Percentiles rank a stretch among this genome's conserved stretches.
phyloP scores from a whole-genome alignment of 2,797 vertebrate species.

The Lacerta bilineata region DNA sequence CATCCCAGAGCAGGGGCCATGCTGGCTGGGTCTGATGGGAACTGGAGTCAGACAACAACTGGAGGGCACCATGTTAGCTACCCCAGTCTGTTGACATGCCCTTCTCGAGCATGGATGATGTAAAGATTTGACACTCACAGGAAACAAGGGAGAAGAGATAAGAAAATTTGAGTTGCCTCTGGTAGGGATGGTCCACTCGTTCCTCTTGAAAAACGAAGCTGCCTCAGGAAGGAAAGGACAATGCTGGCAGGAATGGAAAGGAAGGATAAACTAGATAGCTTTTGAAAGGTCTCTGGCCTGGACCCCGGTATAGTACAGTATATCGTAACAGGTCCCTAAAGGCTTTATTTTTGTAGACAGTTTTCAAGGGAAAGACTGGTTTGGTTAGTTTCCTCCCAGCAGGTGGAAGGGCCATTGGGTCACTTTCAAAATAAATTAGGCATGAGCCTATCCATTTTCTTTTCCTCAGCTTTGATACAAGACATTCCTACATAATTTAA shows the following conservation, averaged over 20 bases:
- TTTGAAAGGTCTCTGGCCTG: neutral
- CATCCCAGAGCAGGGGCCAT: too few species aligned
- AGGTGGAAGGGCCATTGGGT: slow-evolving; percentile 11
- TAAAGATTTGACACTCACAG: neutral
- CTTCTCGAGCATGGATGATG: neutral
- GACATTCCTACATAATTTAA: slow-evolving; percentile 32
- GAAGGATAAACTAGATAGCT: neutral
- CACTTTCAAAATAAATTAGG: slow-evolving; percentile 38
- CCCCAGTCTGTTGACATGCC: too few species aligned
- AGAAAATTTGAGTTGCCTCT: neutral
- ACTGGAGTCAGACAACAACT: too few species aligned
- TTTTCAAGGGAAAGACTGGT: slow-evolving; percentile 28
- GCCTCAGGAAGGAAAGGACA: neutral
- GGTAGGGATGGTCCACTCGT: too few species aligned
- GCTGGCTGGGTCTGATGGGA: too few species aligned
- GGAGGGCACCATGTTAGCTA: neutral
- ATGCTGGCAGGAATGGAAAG: neutral
- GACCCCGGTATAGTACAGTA: neutral
- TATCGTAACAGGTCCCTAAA: neutral
- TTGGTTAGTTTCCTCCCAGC: slow-evolving; percentile 11
- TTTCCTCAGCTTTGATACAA: slow-evolving; percentile 20
- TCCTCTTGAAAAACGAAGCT: neutral
- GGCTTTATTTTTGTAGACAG: neutral
- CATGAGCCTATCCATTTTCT: slow-evolving; percentile 31
- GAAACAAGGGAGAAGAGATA: neutral